phyloP scores from a whole-genome alignment of 2,113 vertebrate genomes.

The Porphyrio hochstetteri region DNA sequence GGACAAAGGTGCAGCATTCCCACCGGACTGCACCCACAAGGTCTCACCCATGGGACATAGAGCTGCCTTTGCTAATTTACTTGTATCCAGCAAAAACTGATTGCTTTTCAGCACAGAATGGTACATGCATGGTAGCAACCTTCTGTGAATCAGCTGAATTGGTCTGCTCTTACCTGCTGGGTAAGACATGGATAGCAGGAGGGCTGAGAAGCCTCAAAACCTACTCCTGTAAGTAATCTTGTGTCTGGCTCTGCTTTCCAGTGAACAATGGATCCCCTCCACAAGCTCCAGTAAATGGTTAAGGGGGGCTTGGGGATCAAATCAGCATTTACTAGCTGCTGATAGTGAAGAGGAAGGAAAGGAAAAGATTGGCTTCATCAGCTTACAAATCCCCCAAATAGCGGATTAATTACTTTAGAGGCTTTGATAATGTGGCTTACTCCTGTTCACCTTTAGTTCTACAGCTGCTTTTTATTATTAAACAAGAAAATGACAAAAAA shows the following conservation, averaged over 20 bases:
- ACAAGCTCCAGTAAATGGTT: accelerated
- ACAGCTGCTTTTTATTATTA: background rate
- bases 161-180: background rate
- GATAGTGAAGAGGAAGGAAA: background rate
- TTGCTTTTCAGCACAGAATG: background rate
- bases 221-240: background rate
- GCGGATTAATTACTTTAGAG: background rate
- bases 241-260: background rate
- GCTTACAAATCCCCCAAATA: background rate
- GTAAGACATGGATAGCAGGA: background rate
- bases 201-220: background rate
- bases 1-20: background rate
- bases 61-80: background rate
- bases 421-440: background rate
- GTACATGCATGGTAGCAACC: accelerated
- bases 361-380: background rate
- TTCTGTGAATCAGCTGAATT: background rate
- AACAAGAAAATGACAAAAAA: background rate
- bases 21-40: background rate
- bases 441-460: background rate
- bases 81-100: background rate
- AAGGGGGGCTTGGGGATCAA: background rate
- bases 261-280: background rate
- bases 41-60: accelerated
- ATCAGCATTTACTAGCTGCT: background rate